phyloP scores from a whole-genome alignment of 2,888 invertebrate species.

The Drosophila monieri region DNA sequence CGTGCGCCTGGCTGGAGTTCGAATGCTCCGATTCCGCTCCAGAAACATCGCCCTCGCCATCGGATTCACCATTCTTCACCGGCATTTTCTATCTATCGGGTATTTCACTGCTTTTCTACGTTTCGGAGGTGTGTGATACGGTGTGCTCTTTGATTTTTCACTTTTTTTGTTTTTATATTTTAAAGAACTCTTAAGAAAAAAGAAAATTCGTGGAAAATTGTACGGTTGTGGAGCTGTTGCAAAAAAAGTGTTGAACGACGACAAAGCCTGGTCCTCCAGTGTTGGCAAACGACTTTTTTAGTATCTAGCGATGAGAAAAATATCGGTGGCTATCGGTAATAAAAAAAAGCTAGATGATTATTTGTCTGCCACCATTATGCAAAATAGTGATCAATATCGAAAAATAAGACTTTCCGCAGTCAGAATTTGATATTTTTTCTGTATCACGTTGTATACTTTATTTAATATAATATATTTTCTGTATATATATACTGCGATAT shows the following conservation, averaged over 20 bases:
- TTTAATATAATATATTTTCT: not conserved
- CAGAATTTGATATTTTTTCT: too few relatives aligned
- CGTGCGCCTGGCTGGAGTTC: constrained; percentile 88
- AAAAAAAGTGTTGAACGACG: constrained; percentile 27
- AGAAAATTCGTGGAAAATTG: constrained; percentile 30
- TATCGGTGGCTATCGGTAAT: not conserved
- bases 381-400: too few relatives aligned
- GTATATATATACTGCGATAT: not conserved
- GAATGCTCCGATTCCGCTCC: constrained; percentile 89
- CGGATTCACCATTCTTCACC: constrained; percentile 87
- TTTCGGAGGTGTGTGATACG: not conserved
- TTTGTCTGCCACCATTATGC: too few relatives aligned
- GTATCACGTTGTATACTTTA: too few relatives aligned
- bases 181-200: not conserved
- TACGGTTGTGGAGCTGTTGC: constrained; percentile 21
- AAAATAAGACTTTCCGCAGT: too few relatives aligned
- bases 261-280: not conserved
- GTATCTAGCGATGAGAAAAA: not conserved
- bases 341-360: too few relatives aligned
- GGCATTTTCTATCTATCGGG: constrained; percentile 85
- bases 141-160: not conserved
- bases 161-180: not conserved
- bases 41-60: constrained; percentile 87
- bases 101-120: not conserved
- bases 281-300: constrained; percentile 3